Evolutionary conservation across 30 jellyfish, hydroid and myxozoan genomes (phyloP).

Genomic region (Clytia hemisphaerica): DNA sequence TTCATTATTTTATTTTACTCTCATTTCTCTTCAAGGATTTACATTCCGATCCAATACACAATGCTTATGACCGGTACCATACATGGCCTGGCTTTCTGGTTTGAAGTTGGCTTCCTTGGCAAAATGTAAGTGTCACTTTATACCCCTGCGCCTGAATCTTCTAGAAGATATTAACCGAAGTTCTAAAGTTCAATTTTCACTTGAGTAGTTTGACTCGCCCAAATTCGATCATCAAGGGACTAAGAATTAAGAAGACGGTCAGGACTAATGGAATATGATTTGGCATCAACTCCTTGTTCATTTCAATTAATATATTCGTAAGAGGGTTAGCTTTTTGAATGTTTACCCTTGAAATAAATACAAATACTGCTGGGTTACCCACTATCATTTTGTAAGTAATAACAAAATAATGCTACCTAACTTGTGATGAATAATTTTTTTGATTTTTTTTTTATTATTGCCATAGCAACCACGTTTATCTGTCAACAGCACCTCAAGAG

Average conservation of each 20-base stretch:
- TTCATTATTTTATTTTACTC: background rate
- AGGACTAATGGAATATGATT: background rate
- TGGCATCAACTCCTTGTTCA: background rate
- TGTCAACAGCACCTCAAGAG: slow-evolving; percentile 97
- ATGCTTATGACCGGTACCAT: slow-evolving; percentile 85
- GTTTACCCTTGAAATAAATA: too few relatives aligned
- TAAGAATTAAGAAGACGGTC: background rate
- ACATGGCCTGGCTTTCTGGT: slow-evolving; percentile 98
- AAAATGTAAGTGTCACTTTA: slow-evolving; percentile 57
- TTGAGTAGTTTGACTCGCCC: background rate
- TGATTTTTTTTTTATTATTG: background rate
- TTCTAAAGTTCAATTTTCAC: background rate
- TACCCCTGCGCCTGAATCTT: too few relatives aligned
- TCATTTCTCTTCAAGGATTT: slow-evolving; percentile 45
- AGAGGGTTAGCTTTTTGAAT: too few relatives aligned
- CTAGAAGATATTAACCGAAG: too few relatives aligned
- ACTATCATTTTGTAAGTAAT: too few relatives aligned
- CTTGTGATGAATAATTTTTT: too few relatives aligned
- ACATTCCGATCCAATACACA: slow-evolving; percentile 77
- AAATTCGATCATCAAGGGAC: background rate
- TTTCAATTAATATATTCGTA: too few relatives aligned
- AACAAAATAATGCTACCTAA: too few relatives aligned
- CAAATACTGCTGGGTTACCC: too few relatives aligned
- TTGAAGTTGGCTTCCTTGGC: slow-evolving; percentile 90
- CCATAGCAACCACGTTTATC: slow-evolving; percentile 73